Evolutionary conservation across 2,113 vertebrate species (phyloP).

Genomic region (Xiphorhynchus elegans): DNA sequence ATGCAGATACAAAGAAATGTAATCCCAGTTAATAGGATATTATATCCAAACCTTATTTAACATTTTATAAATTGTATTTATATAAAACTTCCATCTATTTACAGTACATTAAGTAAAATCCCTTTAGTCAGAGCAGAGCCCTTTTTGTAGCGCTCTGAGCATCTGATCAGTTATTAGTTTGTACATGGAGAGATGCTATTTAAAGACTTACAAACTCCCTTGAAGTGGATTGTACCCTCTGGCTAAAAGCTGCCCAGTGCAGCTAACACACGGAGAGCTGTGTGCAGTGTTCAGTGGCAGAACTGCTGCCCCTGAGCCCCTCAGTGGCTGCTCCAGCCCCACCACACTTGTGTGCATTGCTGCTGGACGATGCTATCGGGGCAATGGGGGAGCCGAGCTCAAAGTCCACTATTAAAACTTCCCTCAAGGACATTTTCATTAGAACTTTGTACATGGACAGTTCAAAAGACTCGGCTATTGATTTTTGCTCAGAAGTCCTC

Average conservation of each 20-base stretch:
- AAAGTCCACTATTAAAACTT: slow-evolving; percentile 76
- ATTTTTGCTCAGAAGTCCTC: slow-evolving; percentile 78
- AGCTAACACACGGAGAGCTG: slow-evolving; percentile 26
- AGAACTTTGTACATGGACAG: slow-evolving; percentile 77
- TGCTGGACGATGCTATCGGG: slow-evolving; percentile 37
- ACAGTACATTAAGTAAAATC: slow-evolving; percentile 25
- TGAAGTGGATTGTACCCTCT: slow-evolving; percentile 76
- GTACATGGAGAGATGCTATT: slow-evolving; percentile 69
- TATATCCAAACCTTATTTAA: slow-evolving; percentile 31
- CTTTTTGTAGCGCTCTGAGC: not conserved
- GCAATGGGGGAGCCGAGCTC: slow-evolving; percentile 63
- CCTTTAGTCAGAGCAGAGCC: not conserved
- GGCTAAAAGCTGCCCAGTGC: slow-evolving; percentile 70
- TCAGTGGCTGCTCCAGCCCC: slow-evolving; percentile 59
- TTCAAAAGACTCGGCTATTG: slow-evolving; percentile 74
- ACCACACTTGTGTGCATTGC: slow-evolving; percentile 57
- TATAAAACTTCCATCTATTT: slow-evolving; percentile 42
- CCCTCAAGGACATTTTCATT: slow-evolving; percentile 76
- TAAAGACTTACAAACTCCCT: slow-evolving; percentile 66
- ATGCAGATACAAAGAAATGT: slow-evolving; percentile 24
- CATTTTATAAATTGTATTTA: slow-evolving; percentile 39
- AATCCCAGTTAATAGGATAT: slow-evolving; percentile 30
- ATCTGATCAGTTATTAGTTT: slow-evolving; percentile 72
- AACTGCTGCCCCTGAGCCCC: slow-evolving; percentile 55
- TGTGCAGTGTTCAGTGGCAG: slow-evolving; percentile 10